phyloP scores from a whole-genome alignment of 2,797 vertebrate species.

The Phyllotis vaccarum region DNA sequence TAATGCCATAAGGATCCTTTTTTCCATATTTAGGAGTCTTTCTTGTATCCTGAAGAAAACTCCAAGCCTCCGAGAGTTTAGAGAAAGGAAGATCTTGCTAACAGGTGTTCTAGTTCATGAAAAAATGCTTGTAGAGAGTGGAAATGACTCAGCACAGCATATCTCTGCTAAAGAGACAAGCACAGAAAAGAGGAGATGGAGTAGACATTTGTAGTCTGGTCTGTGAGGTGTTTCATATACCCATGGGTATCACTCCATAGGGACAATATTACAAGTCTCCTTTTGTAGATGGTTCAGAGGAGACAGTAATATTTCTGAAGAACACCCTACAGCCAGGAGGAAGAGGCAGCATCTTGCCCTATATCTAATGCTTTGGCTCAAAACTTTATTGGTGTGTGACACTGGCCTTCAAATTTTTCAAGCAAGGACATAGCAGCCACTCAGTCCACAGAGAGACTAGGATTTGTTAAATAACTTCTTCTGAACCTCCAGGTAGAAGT shows the following conservation, averaged over 20 bases:
- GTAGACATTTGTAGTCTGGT: background rate
- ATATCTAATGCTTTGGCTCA: background rate
- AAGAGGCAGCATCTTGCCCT: background rate
- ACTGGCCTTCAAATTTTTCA: slow-evolving; percentile 18
- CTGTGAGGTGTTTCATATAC: background rate
- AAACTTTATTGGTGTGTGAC: background rate
- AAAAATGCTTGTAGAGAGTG: background rate
- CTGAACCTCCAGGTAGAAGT: background rate
- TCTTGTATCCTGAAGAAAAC: background rate
- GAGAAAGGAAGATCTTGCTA: slow-evolving; percentile 23
- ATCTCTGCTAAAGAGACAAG: background rate
- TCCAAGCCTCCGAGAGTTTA: background rate
- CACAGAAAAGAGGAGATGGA: background rate
- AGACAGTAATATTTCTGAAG: background rate
- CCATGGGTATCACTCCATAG: background rate
- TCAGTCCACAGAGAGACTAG: background rate
- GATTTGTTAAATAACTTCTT: background rate
- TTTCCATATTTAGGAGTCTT: background rate
- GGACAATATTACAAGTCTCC: background rate
- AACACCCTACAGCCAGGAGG: background rate
- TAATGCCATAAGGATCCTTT: background rate
- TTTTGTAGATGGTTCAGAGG: background rate
- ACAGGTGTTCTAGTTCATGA: background rate
- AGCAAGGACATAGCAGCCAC: background rate
- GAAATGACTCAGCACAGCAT: background rate